These are phyloP conservation scores for Hoplodrina blanda DNA, from an alignment of 2,888 invertebrate genomes.

Conservation along the genomic window DNA sequence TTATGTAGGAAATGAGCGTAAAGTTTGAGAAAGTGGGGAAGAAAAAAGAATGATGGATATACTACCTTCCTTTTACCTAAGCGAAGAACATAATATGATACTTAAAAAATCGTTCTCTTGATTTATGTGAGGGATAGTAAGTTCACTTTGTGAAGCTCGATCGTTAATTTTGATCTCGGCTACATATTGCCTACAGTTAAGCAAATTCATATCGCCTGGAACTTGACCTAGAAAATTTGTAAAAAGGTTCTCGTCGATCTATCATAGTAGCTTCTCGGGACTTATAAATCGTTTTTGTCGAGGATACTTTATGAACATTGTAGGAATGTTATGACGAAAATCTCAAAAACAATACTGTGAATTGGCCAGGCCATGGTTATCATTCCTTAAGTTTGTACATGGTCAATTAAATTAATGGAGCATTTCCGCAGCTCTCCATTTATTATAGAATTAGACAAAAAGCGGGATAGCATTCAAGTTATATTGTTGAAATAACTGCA, in stretches of 20 bases:
- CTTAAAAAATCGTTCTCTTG: constrained; percentile 3
- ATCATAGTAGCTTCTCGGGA: constrained; percentile 17
- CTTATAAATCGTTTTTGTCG: constrained; percentile 5
- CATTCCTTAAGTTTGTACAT: neutral
- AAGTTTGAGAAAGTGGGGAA: neutral
- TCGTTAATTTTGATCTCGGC: constrained; percentile 42
- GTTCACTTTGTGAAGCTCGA: constrained; percentile 28
- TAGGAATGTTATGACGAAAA: neutral
- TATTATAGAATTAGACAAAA: too few species aligned
- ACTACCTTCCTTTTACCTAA: neutral
- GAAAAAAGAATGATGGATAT: neutral
- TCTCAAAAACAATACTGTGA: neutral
- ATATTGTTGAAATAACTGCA: too few species aligned
- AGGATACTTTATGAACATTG: constrained; percentile 17
- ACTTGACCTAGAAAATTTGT: constrained; percentile 42
- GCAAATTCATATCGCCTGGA: constrained; percentile 43
- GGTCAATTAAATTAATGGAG: constrained; percentile 14
- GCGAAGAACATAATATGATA: neutral
- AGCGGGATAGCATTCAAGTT: too few species aligned
- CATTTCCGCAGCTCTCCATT: neutral
- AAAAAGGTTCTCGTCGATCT: constrained; percentile 40
- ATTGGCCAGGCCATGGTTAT: too few species aligned
- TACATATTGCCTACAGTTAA: constrained; percentile 44
- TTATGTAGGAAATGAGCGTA: constrained; percentile 1
- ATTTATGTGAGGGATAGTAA: constrained; percentile 16